These are phyloP conservation scores for Colinus virginianus DNA, from an alignment of 2,113 vertebrate species.

Conservation along the genomic window DNA sequence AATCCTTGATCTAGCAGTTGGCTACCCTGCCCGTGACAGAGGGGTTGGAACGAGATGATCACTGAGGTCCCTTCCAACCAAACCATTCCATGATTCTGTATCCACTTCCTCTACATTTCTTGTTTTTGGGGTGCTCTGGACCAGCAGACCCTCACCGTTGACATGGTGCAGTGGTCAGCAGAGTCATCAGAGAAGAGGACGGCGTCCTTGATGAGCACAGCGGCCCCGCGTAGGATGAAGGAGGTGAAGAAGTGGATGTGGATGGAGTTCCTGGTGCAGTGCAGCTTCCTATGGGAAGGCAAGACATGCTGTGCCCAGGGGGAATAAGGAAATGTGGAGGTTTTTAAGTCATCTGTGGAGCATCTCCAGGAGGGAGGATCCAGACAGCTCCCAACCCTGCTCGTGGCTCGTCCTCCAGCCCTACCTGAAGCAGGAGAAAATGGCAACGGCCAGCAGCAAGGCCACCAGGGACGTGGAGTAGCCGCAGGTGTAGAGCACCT, in stretches of 20 bases:
- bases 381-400: background rate
- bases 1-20: too few relatives aligned
- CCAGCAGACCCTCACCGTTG: constrained; percentile 75
- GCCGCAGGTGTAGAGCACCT: constrained; percentile 75
- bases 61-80: too few relatives aligned
- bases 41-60: too few relatives aligned
- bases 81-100: too few relatives aligned
- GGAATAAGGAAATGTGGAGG: background rate
- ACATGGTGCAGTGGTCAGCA: constrained; percentile 85
- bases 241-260: constrained; percentile 90
- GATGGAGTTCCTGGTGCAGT: constrained; percentile 90
- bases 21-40: too few relatives aligned
- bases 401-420: accelerated
- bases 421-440: constrained; percentile 75
- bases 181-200: constrained; percentile 85
- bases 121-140: background rate
- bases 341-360: background rate
- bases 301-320: background rate
- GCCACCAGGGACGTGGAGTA: constrained; percentile 74
- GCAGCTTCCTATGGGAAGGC: constrained; percentile 81
- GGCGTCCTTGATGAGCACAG: constrained; percentile 85
- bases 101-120: background rate
- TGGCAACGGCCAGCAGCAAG: constrained; percentile 59
- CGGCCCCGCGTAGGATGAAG: constrained; percentile 84
- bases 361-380: background rate